A percentile compares a stretch with the other conserved stretches of the same genome.
These are phyloP conservation scores for Pseudopipra pipra DNA, from an alignment of 2,113 vertebrate species.

Conservation along the genomic window DNA sequence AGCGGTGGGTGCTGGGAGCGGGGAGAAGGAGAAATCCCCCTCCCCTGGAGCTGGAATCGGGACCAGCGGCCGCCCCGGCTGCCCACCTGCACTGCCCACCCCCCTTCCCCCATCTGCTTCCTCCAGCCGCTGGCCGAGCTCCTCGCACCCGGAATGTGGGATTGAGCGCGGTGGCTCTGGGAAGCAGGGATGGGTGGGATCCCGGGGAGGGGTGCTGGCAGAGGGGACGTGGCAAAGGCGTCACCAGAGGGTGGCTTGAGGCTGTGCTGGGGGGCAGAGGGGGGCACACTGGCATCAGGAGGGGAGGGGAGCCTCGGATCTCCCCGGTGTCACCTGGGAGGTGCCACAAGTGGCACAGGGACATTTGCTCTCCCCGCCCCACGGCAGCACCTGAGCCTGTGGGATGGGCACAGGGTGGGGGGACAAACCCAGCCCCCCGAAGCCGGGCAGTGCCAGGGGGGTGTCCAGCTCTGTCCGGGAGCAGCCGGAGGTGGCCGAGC, in stretches of 20 bases:
- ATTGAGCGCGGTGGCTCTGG: accelerated
- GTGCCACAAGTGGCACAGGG: accelerated
- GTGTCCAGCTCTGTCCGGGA: not conserved
- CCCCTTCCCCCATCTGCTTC: accelerated
- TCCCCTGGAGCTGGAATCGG: accelerated
- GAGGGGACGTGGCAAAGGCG: accelerated
- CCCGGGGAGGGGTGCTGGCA: accelerated
- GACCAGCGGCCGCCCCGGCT: not conserved
- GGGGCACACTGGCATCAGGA: accelerated
- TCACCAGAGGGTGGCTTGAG: accelerated
- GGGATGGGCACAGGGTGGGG: not conserved
- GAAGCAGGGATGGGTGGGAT: not conserved
- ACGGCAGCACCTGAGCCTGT: accelerated
- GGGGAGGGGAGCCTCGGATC: accelerated
- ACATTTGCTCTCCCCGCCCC: accelerated
- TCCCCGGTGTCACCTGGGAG: not conserved
- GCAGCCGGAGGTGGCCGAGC: not conserved
- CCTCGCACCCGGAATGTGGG: accelerated
- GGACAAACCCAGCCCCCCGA: not conserved
- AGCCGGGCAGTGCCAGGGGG: accelerated
- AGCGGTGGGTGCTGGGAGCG: not conserved
- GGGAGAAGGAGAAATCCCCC: not conserved
- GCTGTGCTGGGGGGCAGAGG: not conserved
- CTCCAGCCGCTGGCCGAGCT: accelerated
- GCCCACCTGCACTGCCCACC: not conserved